Base-by-base conservation (phyloP, 2,113 vertebrate genomes). In the Indicator indicator region DNA sequence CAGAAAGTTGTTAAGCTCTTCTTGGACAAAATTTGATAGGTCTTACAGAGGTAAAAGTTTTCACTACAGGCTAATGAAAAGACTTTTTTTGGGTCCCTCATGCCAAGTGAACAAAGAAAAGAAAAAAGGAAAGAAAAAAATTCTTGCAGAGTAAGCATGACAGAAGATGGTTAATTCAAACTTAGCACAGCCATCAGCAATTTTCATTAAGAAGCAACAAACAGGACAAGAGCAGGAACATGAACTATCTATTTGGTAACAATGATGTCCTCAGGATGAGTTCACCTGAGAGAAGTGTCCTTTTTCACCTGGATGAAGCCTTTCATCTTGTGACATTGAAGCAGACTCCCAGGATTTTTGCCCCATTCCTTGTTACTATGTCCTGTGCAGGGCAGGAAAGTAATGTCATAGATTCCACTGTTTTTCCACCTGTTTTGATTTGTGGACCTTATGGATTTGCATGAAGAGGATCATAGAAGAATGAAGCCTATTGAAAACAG, bases 101-200 rank as follows among this genome's bases (percentile, higher is more conserved):
- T 36, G 36, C 12, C 59, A 90, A 79, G 27, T 32, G 55, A 93
- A 90, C 86, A n/a, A 20, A 84, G 90, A 86, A 27, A 92, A 89
- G 62, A 69, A 88, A 80, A n/a, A 88, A 74, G 52, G 62, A 79
- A 89, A 54, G 54, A 62, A 89, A 71, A 92, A 77, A 76, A 6
- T 40, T 16, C 68, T 79, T 56, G 26, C 59, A 93, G 65, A 80
- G 69, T 17, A 90, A 94, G 52, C 62, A 84, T 16, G 56, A 65
- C 68, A 87, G 81, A 24, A 92, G 42, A 86, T 50, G 26, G 30
- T 79, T 89, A 90, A 79, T 87, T 92, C 42, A 84, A 90, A 70
- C 18, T 6, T 54, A 73, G 30, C 30, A 67, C 4, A 8, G 8
- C 36, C 63, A 86, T 11, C 40, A 71, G 21, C 7, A 67, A 48